Percentiles rank a stretch among this genome's conserved stretches.
These are phyloP conservation scores for Caenorhabditis latens DNA, from an alignment of 1,140 invertebrate genomes.

Conservation along the genomic window DNA sequence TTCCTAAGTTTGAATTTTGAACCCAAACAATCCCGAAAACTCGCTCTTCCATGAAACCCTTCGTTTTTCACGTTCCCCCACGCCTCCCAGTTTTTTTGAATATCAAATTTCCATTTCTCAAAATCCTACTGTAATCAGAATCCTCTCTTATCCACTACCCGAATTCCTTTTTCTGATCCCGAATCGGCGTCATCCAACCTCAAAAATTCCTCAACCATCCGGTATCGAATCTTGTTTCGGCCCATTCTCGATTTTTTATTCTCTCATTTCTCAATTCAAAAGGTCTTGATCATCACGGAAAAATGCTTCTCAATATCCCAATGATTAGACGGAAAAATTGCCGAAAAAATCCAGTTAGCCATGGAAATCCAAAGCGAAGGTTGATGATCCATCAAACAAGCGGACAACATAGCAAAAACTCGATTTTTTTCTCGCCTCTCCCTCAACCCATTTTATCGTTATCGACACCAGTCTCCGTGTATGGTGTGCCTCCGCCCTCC, in stretches of 20 bases:
- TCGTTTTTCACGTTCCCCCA: too few relatives aligned
- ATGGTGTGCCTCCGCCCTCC: conserved; percentile 34
- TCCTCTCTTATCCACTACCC: too few relatives aligned
- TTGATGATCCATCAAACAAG: conserved; percentile 53
- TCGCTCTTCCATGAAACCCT: too few relatives aligned
- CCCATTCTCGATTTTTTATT: conserved; percentile 29
- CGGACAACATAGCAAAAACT: conserved; percentile 52
- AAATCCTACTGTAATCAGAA: too few relatives aligned
- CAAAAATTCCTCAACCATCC: too few relatives aligned
- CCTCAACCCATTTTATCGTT: conserved; percentile 55
- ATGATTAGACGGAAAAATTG: conserved; percentile 36
- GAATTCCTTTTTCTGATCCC: too few relatives aligned
- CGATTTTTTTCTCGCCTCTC: conserved; percentile 53
- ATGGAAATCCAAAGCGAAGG: conserved; percentile 22
- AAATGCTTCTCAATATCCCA: conserved; percentile 25
- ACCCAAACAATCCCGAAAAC: too few relatives aligned
- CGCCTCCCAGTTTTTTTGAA: too few relatives aligned
- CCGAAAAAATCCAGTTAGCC: conserved; percentile 54
- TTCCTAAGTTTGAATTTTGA: too few relatives aligned
- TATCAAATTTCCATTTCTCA: too few relatives aligned
- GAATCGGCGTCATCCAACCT: too few relatives aligned
- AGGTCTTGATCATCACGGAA: neutral
- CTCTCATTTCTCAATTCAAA: neutral
- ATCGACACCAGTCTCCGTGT: conserved; percentile 40
- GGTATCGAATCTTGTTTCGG: neutral